A percentile compares a stretch with the other conserved stretches of the same genome.
Conservation (phyloP, 2,797 vertebrate genomes). For the Acipenser oxyrinchus region DNA sequence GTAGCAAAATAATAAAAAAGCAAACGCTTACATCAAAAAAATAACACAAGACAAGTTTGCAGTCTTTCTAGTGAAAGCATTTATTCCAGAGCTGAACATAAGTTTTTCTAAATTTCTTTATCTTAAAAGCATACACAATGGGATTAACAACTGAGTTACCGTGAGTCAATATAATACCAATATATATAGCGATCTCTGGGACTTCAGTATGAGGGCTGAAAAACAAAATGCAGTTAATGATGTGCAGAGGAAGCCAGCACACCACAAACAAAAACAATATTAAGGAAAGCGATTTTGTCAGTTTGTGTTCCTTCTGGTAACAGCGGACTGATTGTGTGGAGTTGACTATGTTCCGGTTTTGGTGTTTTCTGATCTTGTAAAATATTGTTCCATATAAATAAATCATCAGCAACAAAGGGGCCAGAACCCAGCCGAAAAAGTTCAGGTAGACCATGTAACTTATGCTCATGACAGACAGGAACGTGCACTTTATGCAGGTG, state of each 20-base stretch:
- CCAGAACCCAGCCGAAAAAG: constrained; percentile 62
- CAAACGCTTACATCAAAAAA: too few relatives aligned
- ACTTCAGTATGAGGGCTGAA: constrained; percentile 30
- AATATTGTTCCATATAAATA: constrained; percentile 65
- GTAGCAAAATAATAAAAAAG: too few relatives aligned
- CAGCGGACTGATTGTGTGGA: constrained; percentile 37
- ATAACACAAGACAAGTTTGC: too few relatives aligned
- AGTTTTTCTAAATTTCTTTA: constrained; percentile 70
- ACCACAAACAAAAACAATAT: constrained; percentile 67
- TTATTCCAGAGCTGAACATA: constrained; percentile 63
- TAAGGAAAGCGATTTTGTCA: constrained; percentile 69
- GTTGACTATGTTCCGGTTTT: constrained; percentile 36
- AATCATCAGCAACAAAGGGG: constrained; percentile 66
- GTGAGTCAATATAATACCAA: constrained; percentile 70
- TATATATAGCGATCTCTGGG: constrained; percentile 22
- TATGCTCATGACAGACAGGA: constrained; percentile 55
- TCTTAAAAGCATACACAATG: constrained; percentile 70
- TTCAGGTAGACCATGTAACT: constrained; percentile 75
- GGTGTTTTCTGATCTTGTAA: constrained; percentile 53
- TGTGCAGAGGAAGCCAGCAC: constrained; percentile 75
- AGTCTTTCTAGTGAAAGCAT: constrained; percentile 34
- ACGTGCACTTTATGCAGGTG: constrained; percentile 38
- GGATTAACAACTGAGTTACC: constrained; percentile 78
- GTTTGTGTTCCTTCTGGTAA: constrained; percentile 64
- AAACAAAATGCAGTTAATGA: constrained; percentile 60